Percentiles rank a stretch among this genome's conserved stretches.
Conservation (phyloP, 2,113 vertebrate genomes). For the Notothenia rossii region DNA sequence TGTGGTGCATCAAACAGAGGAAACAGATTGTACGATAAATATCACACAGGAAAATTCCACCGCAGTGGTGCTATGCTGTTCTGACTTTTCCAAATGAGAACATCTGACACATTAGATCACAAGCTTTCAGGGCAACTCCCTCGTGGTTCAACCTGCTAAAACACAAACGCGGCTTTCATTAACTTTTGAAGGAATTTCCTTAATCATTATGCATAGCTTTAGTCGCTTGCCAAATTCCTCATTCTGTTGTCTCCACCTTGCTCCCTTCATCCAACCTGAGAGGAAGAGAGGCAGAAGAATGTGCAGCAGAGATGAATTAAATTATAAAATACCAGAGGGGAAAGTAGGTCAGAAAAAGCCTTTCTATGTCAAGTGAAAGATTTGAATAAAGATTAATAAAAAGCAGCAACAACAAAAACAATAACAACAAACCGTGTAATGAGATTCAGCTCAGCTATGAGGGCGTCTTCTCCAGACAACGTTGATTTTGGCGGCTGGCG, state of each 20-base stretch:
- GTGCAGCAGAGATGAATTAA: slow-evolving; percentile 28
- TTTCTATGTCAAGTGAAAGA: slow-evolving; percentile 6
- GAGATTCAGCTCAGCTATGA: not conserved
- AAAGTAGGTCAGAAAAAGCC: slow-evolving; percentile 56
- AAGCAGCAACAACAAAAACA: not conserved
- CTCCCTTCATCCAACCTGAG: not conserved
- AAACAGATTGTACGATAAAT: not conserved
- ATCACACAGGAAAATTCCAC: not conserved
- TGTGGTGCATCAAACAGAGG: not conserved
- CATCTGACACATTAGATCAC: slow-evolving; percentile 18
- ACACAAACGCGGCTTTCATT: slow-evolving; percentile 24
- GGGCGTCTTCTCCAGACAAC: not conserved
- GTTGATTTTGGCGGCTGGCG: not conserved
- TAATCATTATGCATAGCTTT: not conserved
- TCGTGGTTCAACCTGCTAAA: not conserved
- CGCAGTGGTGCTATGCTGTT: not conserved
- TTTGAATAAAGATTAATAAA: slow-evolving; percentile 31
- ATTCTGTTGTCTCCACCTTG: not conserved
- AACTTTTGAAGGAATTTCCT: slow-evolving; percentile 15
- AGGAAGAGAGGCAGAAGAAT: not conserved
- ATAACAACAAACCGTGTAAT: not conserved
- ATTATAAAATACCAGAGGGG: slow-evolving; percentile 3
- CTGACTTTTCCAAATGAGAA: slow-evolving; percentile 13
- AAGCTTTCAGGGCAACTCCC: slow-evolving; percentile 1
- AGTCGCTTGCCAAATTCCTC: slow-evolving; percentile 13